Evolutionary conservation across 2,888 invertebrate species (phyloP).

Genomic region (Rotaria macrura): DNA sequence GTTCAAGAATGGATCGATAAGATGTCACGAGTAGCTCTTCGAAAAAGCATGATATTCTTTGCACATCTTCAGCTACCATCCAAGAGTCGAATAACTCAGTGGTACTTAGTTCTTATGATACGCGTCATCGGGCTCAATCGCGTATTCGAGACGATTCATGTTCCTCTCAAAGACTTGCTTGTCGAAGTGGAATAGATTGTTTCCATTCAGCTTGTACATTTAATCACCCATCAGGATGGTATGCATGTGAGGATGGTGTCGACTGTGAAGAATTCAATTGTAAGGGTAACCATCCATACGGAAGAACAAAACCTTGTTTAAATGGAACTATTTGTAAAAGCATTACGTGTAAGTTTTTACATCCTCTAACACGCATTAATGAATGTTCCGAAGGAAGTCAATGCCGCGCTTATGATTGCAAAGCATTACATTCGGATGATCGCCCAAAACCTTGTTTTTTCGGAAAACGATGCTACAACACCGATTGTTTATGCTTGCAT

Average conservation of each 20-base stretch:
- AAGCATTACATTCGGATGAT: not conserved
- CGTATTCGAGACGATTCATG: not conserved
- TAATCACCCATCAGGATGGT: not conserved
- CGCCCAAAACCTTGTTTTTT: not conserved
- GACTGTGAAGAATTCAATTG: not conserved
- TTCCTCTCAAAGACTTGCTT: not conserved
- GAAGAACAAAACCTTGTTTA: not conserved
- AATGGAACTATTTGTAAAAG: not conserved
- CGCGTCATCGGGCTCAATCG: too few relatives aligned
- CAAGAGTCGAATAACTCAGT: too few relatives aligned
- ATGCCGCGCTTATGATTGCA: not conserved
- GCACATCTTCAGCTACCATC: too few relatives aligned
- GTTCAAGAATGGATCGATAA: too few relatives aligned
- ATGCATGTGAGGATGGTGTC: not conserved
- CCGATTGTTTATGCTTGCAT: not conserved
- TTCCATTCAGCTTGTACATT: not conserved
- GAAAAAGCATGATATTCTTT: too few relatives aligned
- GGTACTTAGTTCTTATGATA: too few relatives aligned
- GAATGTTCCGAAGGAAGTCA: not conserved
- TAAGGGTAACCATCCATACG: not conserved
- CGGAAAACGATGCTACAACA: not conserved
- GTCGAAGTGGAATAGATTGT: not conserved
- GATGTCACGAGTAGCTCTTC: too few relatives aligned
- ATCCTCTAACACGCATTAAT: not conserved
- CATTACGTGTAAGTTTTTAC: not conserved